Percentiles rank a stretch among this genome's conserved stretches.
Evolutionary conservation across 2,113 vertebrate species (phyloP).

Genomic region (Dasyurus viverrinus): DNA sequence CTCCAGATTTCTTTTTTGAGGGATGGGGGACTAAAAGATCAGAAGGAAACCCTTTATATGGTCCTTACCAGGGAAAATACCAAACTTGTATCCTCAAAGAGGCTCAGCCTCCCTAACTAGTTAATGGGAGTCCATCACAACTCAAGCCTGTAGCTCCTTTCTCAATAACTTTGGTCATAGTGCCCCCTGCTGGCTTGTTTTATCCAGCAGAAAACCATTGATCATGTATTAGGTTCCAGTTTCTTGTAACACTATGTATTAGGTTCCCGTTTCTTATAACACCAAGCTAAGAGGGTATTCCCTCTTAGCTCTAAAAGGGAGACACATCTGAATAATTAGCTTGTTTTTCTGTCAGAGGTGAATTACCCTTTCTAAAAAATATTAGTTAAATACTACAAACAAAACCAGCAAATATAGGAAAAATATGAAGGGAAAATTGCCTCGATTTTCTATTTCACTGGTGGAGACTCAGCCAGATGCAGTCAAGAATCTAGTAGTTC

Average conservation of each 20-base stretch:
- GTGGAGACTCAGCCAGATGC: background rate
- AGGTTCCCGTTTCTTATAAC: background rate
- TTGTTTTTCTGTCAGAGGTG: constrained; percentile 21
- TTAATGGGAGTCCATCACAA: background rate
- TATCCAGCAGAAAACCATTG: background rate
- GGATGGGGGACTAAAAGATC: background rate
- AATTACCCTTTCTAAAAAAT: background rate
- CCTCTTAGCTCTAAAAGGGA: background rate
- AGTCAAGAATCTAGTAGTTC: background rate
- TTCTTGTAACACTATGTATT: background rate
- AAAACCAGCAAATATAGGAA: background rate
- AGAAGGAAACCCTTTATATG: background rate
- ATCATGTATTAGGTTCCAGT: background rate
- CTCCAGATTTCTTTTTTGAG: background rate
- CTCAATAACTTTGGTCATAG: background rate
- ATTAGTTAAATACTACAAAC: background rate
- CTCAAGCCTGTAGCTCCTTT: background rate
- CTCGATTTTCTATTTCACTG: background rate
- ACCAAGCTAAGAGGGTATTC: background rate
- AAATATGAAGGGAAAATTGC: background rate
- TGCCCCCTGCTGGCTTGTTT: background rate
- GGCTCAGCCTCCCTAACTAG: background rate
- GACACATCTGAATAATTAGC: background rate
- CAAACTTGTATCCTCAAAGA: background rate
- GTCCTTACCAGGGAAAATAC: background rate